phyloP scores from a whole-genome alignment of 2,888 invertebrate genomes.

The Dysmachus trigonus region DNA sequence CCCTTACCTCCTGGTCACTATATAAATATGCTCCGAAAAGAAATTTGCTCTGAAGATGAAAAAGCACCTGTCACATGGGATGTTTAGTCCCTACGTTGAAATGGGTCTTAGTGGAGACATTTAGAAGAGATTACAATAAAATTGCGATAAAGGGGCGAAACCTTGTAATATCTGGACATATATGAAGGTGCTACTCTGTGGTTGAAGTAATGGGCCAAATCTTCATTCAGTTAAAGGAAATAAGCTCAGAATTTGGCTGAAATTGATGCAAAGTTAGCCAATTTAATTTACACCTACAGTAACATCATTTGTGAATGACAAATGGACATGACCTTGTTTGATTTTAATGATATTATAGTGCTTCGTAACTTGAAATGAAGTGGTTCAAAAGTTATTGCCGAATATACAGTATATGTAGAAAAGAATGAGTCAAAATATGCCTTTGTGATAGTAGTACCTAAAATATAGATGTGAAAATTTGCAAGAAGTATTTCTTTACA shows the following conservation, averaged over 20 bases:
- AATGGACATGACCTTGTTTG: too few relatives aligned
- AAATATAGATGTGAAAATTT: too few relatives aligned
- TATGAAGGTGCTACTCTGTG: neutral
- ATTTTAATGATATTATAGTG: too few relatives aligned
- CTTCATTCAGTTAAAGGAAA: neutral
- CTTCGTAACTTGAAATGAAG: too few relatives aligned
- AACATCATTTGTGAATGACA: too few relatives aligned
- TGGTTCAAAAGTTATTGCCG: too few relatives aligned
- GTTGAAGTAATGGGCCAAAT: neutral
- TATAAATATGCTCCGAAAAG: conserved; percentile 20
- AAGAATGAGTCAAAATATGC: too few relatives aligned
- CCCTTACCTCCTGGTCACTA: conserved; percentile 15
- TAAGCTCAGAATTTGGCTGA: neutral
- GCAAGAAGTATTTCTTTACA: too few relatives aligned
- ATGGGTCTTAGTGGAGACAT: neutral
- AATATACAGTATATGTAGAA: too few relatives aligned
- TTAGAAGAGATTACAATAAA: neutral
- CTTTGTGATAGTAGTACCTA: too few relatives aligned
- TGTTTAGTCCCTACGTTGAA: neutral
- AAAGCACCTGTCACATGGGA: conserved; percentile 2
- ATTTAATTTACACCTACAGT: neutral
- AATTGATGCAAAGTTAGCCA: neutral
- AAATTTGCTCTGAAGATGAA: conserved; percentile 13
- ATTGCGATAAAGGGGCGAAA: neutral
- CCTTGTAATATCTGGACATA: neutral